Percentiles rank a stretch among this genome's conserved stretches.
Conservation (phyloP, 2,888 invertebrate genomes). For the Dryobotodes eremita region DNA sequence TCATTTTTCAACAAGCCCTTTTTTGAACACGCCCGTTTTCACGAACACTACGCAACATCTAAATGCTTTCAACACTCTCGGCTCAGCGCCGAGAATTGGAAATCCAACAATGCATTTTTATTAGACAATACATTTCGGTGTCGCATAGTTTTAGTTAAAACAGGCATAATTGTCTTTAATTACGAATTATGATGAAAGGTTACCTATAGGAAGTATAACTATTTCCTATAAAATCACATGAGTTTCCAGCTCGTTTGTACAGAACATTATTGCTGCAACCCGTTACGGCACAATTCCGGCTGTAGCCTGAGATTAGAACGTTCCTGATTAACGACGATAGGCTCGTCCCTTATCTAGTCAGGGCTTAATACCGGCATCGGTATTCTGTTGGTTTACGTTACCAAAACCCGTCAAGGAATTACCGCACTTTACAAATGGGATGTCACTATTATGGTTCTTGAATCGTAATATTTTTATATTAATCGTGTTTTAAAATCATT, state of each 20-base stretch:
- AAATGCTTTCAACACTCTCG: background rate
- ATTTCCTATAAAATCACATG: background rate
- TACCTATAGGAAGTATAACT: background rate
- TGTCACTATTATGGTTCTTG: background rate
- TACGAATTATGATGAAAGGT: background rate
- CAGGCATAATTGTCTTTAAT: background rate
- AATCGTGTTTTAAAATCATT: too few relatives aligned
- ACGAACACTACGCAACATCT: background rate
- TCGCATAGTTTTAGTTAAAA: background rate
- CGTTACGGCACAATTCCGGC: conserved; percentile 15
- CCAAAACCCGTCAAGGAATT: background rate
- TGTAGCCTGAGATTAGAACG: conserved; percentile 49
- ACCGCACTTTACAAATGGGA: background rate
- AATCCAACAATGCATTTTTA: too few relatives aligned
- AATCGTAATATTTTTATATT: background rate
- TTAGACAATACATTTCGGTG: too few relatives aligned
- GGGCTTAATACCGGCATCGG: conserved; percentile 17
- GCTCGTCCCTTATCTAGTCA: conserved; percentile 54
- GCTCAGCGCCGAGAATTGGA: too few relatives aligned
- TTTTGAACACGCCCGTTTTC: background rate
- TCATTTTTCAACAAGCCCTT: too few relatives aligned
- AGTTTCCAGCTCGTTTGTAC: background rate
- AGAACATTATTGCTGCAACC: conserved; percentile 1
- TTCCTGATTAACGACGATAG: conserved; percentile 47
- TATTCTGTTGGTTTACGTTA: background rate